Evolutionary conservation across 2,888 invertebrate genomes (phyloP).

Genomic region (Drosophila mulleri): DNA sequence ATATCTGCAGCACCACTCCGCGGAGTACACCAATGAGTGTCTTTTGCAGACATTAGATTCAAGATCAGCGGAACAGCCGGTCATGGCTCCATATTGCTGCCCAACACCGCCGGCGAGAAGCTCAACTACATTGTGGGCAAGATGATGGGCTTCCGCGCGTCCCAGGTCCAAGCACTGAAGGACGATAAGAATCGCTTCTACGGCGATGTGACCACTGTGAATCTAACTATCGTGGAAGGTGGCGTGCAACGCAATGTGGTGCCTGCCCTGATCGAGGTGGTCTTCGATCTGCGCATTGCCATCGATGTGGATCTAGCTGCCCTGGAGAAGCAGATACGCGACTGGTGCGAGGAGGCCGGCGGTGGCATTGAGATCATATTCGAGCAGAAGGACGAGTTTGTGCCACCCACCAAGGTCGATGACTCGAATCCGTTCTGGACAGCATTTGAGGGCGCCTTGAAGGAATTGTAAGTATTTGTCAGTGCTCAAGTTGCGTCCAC

Average conservation of each 20-base stretch:
- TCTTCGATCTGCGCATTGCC: constrained; percentile 90
- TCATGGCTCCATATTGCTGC: constrained; percentile 93
- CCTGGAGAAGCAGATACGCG: constrained; percentile 79
- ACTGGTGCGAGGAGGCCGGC: constrained; percentile 90
- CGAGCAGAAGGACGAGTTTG: constrained; percentile 88
- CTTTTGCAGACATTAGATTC: constrained; percentile 92
- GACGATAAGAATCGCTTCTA: constrained; percentile 80
- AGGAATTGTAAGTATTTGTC: constrained; percentile 86
- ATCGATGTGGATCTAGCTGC: constrained; percentile 74
- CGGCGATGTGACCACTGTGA: constrained; percentile 95
- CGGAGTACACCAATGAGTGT: constrained; percentile 42
- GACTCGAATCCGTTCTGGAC: constrained; percentile 90
- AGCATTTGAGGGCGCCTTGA: constrained; percentile 88
- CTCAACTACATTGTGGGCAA: constrained; percentile 89
- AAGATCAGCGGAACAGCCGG: constrained; percentile 93
- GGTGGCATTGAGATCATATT: constrained; percentile 89
- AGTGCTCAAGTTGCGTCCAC: background rate
- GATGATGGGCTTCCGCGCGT: constrained; percentile 87
- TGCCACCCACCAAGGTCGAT: constrained; percentile 88
- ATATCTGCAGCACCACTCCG: background rate
- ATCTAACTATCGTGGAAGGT: constrained; percentile 92
- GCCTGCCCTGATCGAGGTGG: constrained; percentile 91
- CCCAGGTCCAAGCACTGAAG: constrained; percentile 88
- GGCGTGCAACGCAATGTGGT: constrained; percentile 96
- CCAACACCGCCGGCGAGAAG: constrained; percentile 94